Evolutionary conservation across 2,888 invertebrate genomes (phyloP).

Genomic region (Nephrotoma guestfalica): DNA sequence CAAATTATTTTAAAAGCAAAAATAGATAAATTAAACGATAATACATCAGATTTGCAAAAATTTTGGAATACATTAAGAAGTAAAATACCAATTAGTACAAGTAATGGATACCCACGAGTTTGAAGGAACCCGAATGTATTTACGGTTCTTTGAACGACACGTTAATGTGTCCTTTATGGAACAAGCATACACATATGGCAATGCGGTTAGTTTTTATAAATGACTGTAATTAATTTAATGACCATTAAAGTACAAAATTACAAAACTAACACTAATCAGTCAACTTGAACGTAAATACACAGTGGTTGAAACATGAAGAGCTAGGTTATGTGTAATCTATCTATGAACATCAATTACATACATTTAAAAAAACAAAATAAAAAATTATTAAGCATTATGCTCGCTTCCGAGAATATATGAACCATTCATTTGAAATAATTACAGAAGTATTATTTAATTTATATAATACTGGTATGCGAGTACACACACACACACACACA

Average conservation of each 20-base stretch:
- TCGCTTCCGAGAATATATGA: not conserved
- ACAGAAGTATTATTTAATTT: not conserved
- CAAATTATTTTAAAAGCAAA: no score
- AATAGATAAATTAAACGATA: no score
- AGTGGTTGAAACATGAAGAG: not conserved
- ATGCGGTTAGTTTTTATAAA: no score
- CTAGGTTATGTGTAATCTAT: not conserved
- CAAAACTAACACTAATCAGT: not conserved
- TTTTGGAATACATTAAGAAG: no score
- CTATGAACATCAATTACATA: not conserved
- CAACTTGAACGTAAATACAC: not conserved
- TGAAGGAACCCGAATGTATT: no score
- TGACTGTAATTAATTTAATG: no score
- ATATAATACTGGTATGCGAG: not conserved
- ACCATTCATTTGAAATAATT: not conserved
- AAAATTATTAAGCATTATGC: not conserved
- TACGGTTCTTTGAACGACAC: no score
- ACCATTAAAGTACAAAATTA: not conserved
- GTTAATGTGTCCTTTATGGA: no score
- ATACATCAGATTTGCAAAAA: no score
- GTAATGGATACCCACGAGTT: no score
- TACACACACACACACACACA: not conserved
- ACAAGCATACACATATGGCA: no score
- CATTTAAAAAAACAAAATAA: not conserved
- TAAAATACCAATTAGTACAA: no score